These are phyloP conservation scores for Chrysomela aeneicollis DNA, from an alignment of 2,888 invertebrate species.

Conservation along the genomic window DNA sequence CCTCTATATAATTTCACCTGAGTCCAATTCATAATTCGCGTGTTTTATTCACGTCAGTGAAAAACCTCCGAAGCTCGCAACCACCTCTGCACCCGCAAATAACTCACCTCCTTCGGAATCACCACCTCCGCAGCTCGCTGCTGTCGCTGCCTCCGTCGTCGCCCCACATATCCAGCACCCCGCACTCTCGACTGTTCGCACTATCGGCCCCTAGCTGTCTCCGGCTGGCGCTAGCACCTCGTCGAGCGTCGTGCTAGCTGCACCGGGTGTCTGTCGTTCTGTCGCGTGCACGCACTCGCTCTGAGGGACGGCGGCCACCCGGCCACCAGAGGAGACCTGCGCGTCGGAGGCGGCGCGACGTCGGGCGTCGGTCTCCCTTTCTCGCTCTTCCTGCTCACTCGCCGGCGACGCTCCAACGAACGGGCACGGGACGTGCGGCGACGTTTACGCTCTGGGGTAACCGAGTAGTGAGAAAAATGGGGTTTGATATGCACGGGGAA, in stretches of 20 bases:
- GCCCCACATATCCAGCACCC: neutral
- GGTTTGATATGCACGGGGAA: too few relatives aligned
- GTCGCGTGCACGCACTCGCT: neutral
- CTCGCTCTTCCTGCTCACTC: neutral
- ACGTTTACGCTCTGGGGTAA: slow-evolving; percentile 21
- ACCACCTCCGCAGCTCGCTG: too few relatives aligned
- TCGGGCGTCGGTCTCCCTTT: neutral
- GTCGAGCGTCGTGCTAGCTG: neutral
- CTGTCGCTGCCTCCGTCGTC: too few relatives aligned
- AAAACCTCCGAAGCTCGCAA: too few relatives aligned
- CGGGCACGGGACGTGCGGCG: slow-evolving; percentile 33
- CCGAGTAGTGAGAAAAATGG: too few relatives aligned
- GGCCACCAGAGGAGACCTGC: neutral
- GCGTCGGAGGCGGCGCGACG: slow-evolving; percentile 24
- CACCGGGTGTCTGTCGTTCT: slow-evolving; percentile 3
- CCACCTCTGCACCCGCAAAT: too few relatives aligned
- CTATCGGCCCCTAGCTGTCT: neutral
- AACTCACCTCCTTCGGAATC: too few relatives aligned
- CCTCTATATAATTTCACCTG: too few relatives aligned
- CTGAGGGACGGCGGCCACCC: neutral
- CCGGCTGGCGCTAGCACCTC: neutral
- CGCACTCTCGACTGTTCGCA: neutral
- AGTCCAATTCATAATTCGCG: too few relatives aligned
- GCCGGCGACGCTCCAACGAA: slow-evolving; percentile 31
- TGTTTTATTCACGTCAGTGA: too few relatives aligned